Percentiles rank a stretch among this genome's conserved stretches.
These are phyloP conservation scores for Chaenocephalus aceratus DNA, from an alignment of 2,113 vertebrate species.

Conservation along the genomic window DNA sequence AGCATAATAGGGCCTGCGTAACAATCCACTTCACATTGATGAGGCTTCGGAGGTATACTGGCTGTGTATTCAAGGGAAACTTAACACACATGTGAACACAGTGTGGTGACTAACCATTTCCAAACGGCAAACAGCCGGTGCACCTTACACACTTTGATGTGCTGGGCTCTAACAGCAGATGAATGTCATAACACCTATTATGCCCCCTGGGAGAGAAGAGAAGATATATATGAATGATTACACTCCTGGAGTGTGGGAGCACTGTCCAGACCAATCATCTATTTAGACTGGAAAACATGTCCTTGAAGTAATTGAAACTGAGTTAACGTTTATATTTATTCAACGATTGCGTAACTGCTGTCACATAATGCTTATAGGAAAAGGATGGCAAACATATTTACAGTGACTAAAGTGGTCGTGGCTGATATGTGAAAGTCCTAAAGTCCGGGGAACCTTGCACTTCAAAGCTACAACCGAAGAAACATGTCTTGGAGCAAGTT, in stretches of 20 bases:
- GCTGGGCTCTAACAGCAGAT: constrained; percentile 44
- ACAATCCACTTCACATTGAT: no score
- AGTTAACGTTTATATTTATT: constrained; percentile 4
- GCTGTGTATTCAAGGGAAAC: background rate
- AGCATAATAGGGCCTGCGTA: no score
- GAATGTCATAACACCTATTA: constrained; percentile 56
- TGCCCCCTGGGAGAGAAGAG: constrained; percentile 45
- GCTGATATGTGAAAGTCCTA: background rate
- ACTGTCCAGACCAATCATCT: constrained; percentile 22
- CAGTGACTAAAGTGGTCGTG: background rate
- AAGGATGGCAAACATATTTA: background rate
- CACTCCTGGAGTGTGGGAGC: constrained; percentile 25
- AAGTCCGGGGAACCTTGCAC: background rate
- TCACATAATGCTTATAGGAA: background rate
- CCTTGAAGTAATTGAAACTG: background rate
- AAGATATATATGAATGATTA: constrained; percentile 60
- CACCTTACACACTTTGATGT: constrained; percentile 60
- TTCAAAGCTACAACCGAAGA: constrained; percentile 28
- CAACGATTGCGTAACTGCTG: background rate
- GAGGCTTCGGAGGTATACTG: background rate
- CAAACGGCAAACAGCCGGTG: constrained; percentile 43
- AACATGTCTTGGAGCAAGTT: constrained; percentile 42
- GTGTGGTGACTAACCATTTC: constrained; percentile 54
- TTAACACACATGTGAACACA: background rate
- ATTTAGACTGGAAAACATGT: constrained; percentile 12